A percentile compares a stretch with the other conserved stretches of the same genome.
Evolutionary conservation across 2,797 vertebrate genomes (phyloP).

Genomic region (Simalia tracyae): DNA sequence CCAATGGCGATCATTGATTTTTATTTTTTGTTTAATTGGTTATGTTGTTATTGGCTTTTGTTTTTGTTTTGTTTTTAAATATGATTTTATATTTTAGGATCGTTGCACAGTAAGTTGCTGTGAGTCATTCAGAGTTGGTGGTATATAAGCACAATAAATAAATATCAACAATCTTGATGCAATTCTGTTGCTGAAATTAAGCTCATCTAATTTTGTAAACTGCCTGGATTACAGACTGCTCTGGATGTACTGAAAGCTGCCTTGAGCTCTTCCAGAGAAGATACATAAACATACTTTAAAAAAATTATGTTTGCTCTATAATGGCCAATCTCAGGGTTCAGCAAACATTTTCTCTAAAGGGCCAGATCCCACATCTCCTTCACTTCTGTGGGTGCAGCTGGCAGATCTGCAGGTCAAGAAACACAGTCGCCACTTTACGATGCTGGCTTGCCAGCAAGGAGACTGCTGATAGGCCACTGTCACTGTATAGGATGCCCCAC

Average conservation of each 20-base stretch:
- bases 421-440: too few species aligned
- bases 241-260: not conserved
- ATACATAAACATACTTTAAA: not conserved
- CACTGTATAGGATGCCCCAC: too few species aligned
- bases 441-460: too few species aligned
- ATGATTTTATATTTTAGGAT: not conserved
- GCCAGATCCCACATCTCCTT: too few species aligned
- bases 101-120: not conserved
- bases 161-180: not conserved
- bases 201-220: not conserved
- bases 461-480: too few species aligned
- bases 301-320: too few species aligned
- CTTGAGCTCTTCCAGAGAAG: not conserved
- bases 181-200: not conserved
- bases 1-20: not conserved
- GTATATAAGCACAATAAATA: not conserved
- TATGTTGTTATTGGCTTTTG: not conserved
- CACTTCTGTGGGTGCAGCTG: too few species aligned
- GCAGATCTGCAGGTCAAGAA: too few species aligned
- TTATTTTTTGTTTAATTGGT: not conserved
- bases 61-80: not conserved
- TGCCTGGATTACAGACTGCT: not conserved
- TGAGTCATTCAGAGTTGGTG: not conserved
- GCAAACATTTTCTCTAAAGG: too few species aligned
- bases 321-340: too few species aligned